These are phyloP conservation scores for Phrynosoma platyrhinos DNA, from an alignment of 2,113 vertebrate species.

Conservation along the genomic window DNA sequence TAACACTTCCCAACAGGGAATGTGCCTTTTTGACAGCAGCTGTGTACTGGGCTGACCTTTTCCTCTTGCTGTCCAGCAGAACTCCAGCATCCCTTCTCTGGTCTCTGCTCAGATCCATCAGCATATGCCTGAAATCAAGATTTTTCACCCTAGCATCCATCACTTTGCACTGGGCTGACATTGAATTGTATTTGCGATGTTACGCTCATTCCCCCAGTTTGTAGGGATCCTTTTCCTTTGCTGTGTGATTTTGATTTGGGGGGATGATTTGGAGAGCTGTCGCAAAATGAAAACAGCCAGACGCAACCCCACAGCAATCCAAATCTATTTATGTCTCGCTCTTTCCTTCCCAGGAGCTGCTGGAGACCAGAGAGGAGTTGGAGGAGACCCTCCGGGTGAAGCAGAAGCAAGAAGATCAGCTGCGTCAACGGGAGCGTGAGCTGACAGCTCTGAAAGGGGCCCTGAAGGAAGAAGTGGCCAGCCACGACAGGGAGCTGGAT, in stretches of 20 bases:
- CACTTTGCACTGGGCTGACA: too few species aligned
- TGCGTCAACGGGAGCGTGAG: conserved; percentile 90
- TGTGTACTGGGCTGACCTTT: too few species aligned
- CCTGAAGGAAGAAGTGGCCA: conserved; percentile 95
- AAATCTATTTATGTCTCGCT: not conserved
- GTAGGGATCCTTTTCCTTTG: too few species aligned
- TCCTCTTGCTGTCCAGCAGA: too few species aligned
- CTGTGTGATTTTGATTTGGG: too few species aligned
- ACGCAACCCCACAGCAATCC: not conserved
- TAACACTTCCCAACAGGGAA: too few species aligned
- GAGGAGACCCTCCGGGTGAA: conserved; percentile 78
- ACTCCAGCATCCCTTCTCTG: too few species aligned
- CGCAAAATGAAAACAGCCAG: too few species aligned
- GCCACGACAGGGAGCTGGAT: conserved; percentile 93
- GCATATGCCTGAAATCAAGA: not conserved
- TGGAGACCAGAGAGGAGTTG: conserved; percentile 83
- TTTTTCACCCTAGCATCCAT: not conserved
- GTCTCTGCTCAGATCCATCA: not conserved
- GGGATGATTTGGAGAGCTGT: not conserved
- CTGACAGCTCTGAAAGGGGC: conserved; percentile 95
- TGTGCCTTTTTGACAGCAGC: too few species aligned
- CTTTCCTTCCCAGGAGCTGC: conserved; percentile 80
- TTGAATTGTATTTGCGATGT: not conserved
- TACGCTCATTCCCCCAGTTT: not conserved
- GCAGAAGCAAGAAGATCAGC: conserved; percentile 85